Evolutionary conservation across 2,797 vertebrate genomes (phyloP), one percentile per base, ranked within the genome.

Genomic region (Steatocranus sp.): DNA sequence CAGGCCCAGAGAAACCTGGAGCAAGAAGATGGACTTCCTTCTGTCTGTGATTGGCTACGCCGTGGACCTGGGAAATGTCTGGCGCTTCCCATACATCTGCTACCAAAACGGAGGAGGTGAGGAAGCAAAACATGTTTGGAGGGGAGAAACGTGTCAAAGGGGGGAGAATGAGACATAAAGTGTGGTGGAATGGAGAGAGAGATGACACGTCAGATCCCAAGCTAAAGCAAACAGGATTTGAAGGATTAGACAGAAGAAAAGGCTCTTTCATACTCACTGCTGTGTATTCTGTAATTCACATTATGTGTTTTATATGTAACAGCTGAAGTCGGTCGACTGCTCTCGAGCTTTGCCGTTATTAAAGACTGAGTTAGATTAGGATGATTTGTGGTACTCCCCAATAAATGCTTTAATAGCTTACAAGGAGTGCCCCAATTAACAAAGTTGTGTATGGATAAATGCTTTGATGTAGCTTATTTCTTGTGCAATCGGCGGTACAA

Each of bases 41-140:
- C 96, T 99, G 82, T 99, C 99, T 0, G 99, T 99, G 90, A 98
- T 99, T 20, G 99, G 99, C 86, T 99, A 99, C 0, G 98, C 98
- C 0, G 98, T 99, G 89, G 99, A 99, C 91, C 96, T 99, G 92
- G 99, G 99, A 77, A 99, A 99, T 0, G 97, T 99, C 78, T 99
- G 99, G 99, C 97, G 99, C 66, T 99, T 99, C 91, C 99, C 99
- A 7, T 99, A 99, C 80, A 97, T 99, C 89, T 99, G 98, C 94
- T 99, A 99, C 89, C 98, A 99, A 86, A 99, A 99, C 0, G 99
- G 99, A 94, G 99, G 99, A 97, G 99, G 99, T 99, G 92, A 98
- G 98, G 92, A 75, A 12, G 25, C 18, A 43, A 58, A 46, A 23
- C 11, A 23, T 76, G n/a, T 81, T 74, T 53, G 36, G 11, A 56